Base-by-base conservation (phyloP, 2,797 vertebrate species). In the Borostomias antarcticus region DNA sequence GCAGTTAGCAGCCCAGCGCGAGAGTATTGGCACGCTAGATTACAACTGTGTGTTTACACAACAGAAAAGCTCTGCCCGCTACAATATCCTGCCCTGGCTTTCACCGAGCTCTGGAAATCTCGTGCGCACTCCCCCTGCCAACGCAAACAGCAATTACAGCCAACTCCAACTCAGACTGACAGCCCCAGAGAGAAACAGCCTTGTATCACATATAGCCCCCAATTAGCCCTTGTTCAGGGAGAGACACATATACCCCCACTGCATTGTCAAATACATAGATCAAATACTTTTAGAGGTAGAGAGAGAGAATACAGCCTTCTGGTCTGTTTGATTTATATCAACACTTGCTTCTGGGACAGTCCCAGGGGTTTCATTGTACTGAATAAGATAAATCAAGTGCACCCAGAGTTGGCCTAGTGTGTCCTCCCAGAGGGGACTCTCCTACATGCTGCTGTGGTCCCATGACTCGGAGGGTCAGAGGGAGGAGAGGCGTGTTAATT, bases 141-240 rank as follows among this genome's bases (percentile, higher is more conserved):
- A 95, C 85, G 93, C 90, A 96, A 98, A 95, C 94, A 96, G 89
- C 89, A 94, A 94, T 98, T 95, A 95, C 56, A 88, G 89, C 83
- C 66, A 79, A 89, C 89, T 89, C 83, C 66, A 79, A 89, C 89
- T 89, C 89, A 93, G 92, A 93, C 91, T 87, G 92, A 93, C 91
- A 87, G 91, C 89, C 90, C 83, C 88, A 78, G 88, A 94, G 92
- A 95, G 94, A 92, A 89, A 91, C 79, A 89, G 86, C 92, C 91
- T 88, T 89, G 51, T 92, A 90, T 92, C 85, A 76, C 84, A 86
- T 84, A 93, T 85, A 89, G 90, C 88, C 90, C 91, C 93, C 92
- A 93, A 91, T 95, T 95, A 93, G 90, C 86, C 91, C 93, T 92
- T 94, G 91, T 93, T 90, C 79, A 17, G 79, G 78, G 83, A 75